These are phyloP conservation scores for Sitta europaea DNA, from an alignment of 2,113 vertebrate genomes.

Conservation along the genomic window DNA sequence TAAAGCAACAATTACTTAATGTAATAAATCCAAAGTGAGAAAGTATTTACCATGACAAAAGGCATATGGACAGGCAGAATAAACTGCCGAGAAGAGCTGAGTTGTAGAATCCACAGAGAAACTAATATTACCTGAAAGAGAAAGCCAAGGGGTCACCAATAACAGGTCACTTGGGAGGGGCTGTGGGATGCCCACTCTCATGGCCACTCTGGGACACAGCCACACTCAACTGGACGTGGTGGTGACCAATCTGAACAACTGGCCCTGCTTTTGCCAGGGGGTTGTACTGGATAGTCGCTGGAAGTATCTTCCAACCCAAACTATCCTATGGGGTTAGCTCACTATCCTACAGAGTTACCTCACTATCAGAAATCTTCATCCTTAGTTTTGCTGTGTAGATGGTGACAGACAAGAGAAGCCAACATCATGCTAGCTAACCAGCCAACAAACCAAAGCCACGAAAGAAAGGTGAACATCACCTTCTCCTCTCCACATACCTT, in stretches of 20 bases:
- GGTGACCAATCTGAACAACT: background rate
- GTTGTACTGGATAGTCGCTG: background rate
- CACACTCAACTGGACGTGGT: rapidly evolving
- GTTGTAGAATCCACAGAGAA: background rate
- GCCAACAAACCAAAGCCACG: background rate
- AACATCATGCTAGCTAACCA: background rate
- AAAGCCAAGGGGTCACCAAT: background rate
- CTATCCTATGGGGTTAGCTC: background rate
- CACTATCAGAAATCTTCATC: background rate
- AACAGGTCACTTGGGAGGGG: background rate
- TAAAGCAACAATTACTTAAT: background rate
- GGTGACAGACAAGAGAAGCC: background rate
- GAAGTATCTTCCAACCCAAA: background rate
- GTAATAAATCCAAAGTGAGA: background rate
- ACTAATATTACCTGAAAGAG: background rate
- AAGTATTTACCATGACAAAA: background rate
- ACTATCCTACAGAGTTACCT: background rate
- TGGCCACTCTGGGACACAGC: background rate
- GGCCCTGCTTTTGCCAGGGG: background rate
- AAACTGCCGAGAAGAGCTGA: rapidly evolving
- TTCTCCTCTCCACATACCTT: background rate
- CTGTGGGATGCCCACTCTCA: background rate
- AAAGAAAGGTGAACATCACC: background rate
- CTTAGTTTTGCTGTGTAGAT: background rate
- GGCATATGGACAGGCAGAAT: background rate